These are phyloP conservation scores for Nycteola revayana DNA, from an alignment of 2,888 invertebrate species.

Conservation along the genomic window DNA sequence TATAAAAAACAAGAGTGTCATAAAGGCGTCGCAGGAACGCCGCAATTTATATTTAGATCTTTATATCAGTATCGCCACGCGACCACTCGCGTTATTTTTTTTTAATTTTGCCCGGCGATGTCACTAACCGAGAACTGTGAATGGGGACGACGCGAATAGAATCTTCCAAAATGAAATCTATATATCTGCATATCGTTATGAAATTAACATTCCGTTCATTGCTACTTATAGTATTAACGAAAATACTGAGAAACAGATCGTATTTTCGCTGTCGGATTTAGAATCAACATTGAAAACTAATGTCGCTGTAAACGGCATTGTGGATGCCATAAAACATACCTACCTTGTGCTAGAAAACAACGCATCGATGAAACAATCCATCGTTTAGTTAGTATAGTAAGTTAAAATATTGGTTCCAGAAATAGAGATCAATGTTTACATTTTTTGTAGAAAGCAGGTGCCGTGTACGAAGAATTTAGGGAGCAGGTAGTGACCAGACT, in stretches of 20 bases:
- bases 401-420: conserved; percentile 49
- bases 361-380: conserved; percentile 52
- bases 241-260: conserved; percentile 17
- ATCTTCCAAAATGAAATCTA: conserved; percentile 21
- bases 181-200: conserved; percentile 18
- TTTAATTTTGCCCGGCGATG: conserved; percentile 62
- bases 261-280: conserved; percentile 16
- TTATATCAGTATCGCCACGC: conserved; percentile 62
- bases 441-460: conserved; percentile 73
- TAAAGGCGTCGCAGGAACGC: conserved; percentile 50
- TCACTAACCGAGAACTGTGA: conserved; percentile 66
- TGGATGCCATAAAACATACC: conserved; percentile 28
- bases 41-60: conserved; percentile 74
- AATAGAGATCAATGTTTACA: conserved; percentile 64
- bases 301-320: conserved; percentile 28
- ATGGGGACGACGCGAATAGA: conserved; percentile 64
- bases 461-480: conserved; percentile 39
- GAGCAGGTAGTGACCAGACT: conserved; percentile 58
- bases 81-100: conserved; percentile 46
- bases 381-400: conserved; percentile 40
- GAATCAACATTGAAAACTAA: conserved; percentile 17
- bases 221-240: conserved; percentile 7
- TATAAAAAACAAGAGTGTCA: conserved; percentile 44
- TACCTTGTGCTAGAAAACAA: conserved; percentile 37
- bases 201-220: conserved; percentile 13